phyloP scores from a whole-genome alignment of 2,113 vertebrate genomes.

The Corydoras maculifer region DNA sequence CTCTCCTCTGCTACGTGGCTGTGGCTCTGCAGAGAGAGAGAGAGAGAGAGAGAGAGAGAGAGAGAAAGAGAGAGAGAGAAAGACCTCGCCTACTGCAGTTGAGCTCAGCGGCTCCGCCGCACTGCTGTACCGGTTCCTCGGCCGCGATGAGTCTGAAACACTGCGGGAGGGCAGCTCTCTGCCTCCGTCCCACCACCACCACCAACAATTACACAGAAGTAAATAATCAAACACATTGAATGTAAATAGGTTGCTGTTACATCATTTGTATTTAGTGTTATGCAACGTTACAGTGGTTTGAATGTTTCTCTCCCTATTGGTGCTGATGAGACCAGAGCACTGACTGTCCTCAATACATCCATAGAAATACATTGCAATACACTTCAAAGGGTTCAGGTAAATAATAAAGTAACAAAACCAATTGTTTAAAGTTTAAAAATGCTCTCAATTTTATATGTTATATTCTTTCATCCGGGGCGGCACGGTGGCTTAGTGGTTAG shows the following conservation, averaged over 20 bases:
- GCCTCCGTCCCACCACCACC: constrained; percentile 26
- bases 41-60: constrained; percentile 22
- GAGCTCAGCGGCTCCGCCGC: constrained; percentile 11
- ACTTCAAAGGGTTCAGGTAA: no score
- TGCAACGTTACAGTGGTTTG: no score
- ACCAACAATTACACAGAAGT: background rate
- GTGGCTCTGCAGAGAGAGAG: constrained; percentile 17
- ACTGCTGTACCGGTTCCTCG: constrained; percentile 14
- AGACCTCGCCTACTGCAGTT: constrained; percentile 40
- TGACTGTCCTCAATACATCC: no score
- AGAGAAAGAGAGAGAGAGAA: constrained; percentile 37
- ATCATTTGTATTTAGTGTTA: no score
- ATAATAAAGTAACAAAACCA: no score
- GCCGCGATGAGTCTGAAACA: constrained; percentile 19
- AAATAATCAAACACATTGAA: no score
- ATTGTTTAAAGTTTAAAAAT: no score
- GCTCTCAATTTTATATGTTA: no score
- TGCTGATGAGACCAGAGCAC: background rate
- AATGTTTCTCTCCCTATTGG: constrained; percentile 44
- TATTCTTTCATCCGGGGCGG: no score
- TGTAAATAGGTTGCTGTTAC: constrained; percentile 40
- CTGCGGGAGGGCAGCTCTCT: background rate
- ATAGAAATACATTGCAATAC: no score
- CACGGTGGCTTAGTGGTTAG: no score
- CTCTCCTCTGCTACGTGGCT: constrained; percentile 46